Conservation (phyloP, 1,140 invertebrate genomes). For the Portunus trituberculatus region DNA sequence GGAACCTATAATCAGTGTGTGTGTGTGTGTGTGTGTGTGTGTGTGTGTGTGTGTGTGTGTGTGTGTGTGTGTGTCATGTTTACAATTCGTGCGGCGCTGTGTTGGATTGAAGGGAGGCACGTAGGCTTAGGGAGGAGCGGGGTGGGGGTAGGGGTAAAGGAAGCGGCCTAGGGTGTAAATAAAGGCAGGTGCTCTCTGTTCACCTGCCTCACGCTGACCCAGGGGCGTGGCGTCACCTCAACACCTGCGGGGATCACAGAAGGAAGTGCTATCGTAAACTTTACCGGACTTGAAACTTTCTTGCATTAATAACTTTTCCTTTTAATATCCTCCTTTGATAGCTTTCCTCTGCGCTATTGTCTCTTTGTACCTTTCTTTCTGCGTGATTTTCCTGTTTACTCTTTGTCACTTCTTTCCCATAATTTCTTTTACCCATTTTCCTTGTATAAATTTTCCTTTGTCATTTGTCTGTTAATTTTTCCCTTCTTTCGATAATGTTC, state of each 20-base stretch:
- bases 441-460: no score
- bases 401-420: no score
- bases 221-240: neutral
- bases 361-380: no score
- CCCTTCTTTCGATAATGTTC: no score
- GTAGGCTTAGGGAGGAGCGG: neutral
- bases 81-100: neutral
- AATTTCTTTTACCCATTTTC: no score
- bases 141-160: neutral
- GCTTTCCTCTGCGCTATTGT: no score
- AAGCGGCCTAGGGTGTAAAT: neutral
- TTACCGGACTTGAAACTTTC: neutral
- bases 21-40: constrained; percentile 20
- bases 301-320: no score
- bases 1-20: neutral
- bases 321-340: no score
- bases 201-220: constrained; percentile 14
- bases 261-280: neutral
- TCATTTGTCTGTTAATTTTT: no score
- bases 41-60: constrained; percentile 17
- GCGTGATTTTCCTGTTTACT: no score
- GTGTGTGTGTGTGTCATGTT: neutral
- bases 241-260: neutral
- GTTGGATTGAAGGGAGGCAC: neutral
- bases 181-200: neutral